Conservation (phyloP, 2,888 invertebrate genomes). For the Digitonthophagus gazella region DNA sequence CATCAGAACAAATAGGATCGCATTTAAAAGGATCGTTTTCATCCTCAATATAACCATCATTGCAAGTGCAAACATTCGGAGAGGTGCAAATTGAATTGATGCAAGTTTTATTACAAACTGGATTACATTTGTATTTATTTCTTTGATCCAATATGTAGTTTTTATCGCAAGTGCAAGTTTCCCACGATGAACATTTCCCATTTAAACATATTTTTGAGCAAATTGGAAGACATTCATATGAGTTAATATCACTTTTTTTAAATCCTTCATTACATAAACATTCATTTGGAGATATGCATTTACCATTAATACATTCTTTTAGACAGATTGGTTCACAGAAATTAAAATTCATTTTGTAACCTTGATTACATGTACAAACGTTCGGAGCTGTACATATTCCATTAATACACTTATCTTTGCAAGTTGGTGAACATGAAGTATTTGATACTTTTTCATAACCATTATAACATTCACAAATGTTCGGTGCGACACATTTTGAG, state of each 20-base stretch:
- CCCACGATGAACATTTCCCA: slow-evolving; percentile 27
- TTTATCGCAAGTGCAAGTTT: slow-evolving; percentile 29
- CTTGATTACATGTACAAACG: slow-evolving; percentile 26
- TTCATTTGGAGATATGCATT: slow-evolving; percentile 27
- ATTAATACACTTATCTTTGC: slow-evolving; percentile 27
- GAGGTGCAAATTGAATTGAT: slow-evolving; percentile 12
- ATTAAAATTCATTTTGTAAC: slow-evolving; percentile 19
- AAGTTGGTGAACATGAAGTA: slow-evolving; percentile 28
- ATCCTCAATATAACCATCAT: slow-evolving; percentile 21
- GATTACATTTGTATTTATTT: slow-evolving; percentile 16
- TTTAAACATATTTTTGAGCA: slow-evolving; percentile 28
- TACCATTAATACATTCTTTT: slow-evolving; percentile 29
- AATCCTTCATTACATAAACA: slow-evolving; percentile 30
- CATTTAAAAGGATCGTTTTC: slow-evolving; percentile 2
- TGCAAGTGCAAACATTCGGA: slow-evolving; percentile 12
- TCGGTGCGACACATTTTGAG: slow-evolving; percentile 34
- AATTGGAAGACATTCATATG: slow-evolving; percentile 25
- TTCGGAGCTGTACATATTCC: slow-evolving; percentile 30
- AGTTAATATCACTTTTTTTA: slow-evolving; percentile 7
- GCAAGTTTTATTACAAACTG: slow-evolving; percentile 21
- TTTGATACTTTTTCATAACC: slow-evolving; percentile 25
- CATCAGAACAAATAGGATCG: slow-evolving; percentile 9
- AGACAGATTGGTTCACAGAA: slow-evolving; percentile 30
- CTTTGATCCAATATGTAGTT: slow-evolving; percentile 18
- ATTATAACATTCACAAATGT: slow-evolving; percentile 33